Conservation (phyloP, 1,140 invertebrate genomes). For the Microvelia longipes region DNA sequence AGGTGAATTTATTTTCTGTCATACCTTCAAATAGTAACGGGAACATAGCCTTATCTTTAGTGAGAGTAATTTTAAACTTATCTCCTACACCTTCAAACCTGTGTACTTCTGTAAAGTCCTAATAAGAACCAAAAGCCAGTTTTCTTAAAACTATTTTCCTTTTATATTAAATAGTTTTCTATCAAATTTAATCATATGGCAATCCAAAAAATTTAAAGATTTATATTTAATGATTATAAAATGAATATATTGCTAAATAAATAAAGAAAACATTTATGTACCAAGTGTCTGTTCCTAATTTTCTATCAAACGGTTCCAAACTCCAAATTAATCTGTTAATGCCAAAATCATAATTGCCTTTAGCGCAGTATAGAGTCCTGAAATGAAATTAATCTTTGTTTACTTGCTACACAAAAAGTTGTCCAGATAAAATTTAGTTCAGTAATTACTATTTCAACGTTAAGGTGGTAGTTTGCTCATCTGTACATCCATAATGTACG, state of each 20-base stretch:
- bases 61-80: too few relatives aligned
- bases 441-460: background rate
- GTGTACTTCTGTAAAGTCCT: too few relatives aligned
- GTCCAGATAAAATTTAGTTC: background rate
- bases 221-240: background rate
- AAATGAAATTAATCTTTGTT: conserved; percentile 20
- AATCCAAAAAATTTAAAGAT: background rate
- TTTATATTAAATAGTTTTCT: background rate
- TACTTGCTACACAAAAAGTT: background rate
- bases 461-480: background rate
- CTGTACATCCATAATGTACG: background rate
- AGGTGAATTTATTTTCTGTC: too few relatives aligned
- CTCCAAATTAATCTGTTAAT: conserved; percentile 94
- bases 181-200: background rate
- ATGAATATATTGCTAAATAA: background rate
- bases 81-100: too few relatives aligned
- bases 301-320: conserved; percentile 87
- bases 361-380: conserved; percentile 88
- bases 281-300: conserved; percentile 92
- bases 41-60: too few relatives aligned
- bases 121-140: background rate
- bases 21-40: too few relatives aligned
- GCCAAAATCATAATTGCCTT: conserved; percentile 98
- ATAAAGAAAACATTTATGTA: conserved; percentile 18
- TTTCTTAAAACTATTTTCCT: background rate